Conservation (phyloP, 2,113 vertebrate genomes). For the Eonycteris spelaea region DNA sequence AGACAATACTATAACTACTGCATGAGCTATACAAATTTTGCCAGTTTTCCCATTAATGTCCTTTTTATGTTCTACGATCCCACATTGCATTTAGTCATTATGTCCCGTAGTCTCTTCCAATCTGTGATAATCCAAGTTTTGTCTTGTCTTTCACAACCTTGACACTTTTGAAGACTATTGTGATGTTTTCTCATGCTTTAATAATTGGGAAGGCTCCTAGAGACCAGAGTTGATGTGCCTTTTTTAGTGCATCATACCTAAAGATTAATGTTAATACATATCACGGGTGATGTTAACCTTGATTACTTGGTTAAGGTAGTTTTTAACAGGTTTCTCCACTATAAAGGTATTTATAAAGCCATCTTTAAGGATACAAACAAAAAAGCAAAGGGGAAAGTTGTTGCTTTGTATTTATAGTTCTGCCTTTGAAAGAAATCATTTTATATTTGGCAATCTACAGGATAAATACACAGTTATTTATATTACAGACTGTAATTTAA, state of each 20-base stretch:
- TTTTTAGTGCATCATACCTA: neutral
- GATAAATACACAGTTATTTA: conserved; percentile 47
- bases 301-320: neutral
- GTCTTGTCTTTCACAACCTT: neutral
- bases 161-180: neutral
- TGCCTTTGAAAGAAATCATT: neutral
- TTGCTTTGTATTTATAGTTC: neutral
- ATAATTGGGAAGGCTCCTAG: neutral
- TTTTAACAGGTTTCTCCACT: neutral
- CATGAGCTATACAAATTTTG: neutral
- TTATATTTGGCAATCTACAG: neutral
- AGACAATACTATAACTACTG: neutral
- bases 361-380: neutral
- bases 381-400: neutral
- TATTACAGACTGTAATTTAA: conserved; percentile 61
- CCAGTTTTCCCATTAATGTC: neutral
- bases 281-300: neutral
- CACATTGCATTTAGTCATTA: neutral
- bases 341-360: neutral
- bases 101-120: neutral
- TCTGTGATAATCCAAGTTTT: neutral
- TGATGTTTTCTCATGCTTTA: neutral
- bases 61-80: neutral
- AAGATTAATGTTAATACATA: neutral
- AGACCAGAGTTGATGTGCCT: neutral